Base-by-base conservation (phyloP, 1,140 invertebrate species). In the Drosophila rufa region DNA sequence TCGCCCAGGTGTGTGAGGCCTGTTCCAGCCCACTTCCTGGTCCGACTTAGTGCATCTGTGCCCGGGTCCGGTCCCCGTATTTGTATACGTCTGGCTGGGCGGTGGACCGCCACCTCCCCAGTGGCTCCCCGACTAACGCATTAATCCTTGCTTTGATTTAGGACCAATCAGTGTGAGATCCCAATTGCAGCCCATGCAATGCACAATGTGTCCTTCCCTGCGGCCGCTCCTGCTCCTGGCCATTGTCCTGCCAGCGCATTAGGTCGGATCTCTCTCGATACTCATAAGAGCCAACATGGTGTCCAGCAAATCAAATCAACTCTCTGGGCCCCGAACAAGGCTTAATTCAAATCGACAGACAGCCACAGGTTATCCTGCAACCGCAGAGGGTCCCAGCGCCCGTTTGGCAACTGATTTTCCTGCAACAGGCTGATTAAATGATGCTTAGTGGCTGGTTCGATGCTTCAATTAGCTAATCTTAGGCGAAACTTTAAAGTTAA, bases 1-100 rank as follows among this genome's bases (percentile, higher is more conserved):
- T 27, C 27, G 27, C 27, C 27, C 27, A 30, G 7, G 93, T 93
- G 93, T 4, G 93, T 94, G n/a, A 95, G 93, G 90, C 93, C 94
- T 83, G 84, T 67, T 76, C 51, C 75, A 75, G 61, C 70, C 75
- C 67, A 75, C 70, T 75, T 90, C 64, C 78, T 90, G 84, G 66
- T 47, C 17, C 46, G 65, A 55, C 48, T 61, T 61, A 69, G 53
- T 73, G 51, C 22, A 38, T 15, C 22, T 27, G 14, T 47, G 46
- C 43, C 17, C 27, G 19, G 25, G 40, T 17, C 14, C 25, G 50
- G 50, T 8, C 27, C 19, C 51, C 55, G 53, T 50, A 60, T 73
- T 73, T 74, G 68, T 74, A 40, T 45, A 38, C 22, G 53, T 73
- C 45, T 56, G 69, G n/a, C 45, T 27, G 56, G 33, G 42, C 9